These are phyloP conservation scores for Equus quagga DNA, from an alignment of 2,113 vertebrate genomes.

Conservation along the genomic window DNA sequence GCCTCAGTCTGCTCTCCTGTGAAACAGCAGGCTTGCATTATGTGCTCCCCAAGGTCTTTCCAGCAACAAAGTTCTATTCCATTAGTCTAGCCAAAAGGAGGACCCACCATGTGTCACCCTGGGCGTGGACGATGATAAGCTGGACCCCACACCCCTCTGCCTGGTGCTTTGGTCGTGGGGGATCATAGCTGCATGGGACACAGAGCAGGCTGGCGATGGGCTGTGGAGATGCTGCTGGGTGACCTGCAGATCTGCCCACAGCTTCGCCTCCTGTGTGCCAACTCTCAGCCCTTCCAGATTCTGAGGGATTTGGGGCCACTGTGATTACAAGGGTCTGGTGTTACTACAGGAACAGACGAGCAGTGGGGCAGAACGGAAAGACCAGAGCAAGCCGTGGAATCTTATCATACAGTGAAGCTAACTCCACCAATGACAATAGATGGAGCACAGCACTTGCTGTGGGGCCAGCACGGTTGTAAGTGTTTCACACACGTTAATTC, in stretches of 20 bases:
- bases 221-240: accelerated
- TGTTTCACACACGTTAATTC: too few species aligned
- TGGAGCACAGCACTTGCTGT: not conserved
- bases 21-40: not conserved
- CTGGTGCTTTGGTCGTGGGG: not conserved
- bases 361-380: not conserved
- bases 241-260: not conserved
- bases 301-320: not conserved
- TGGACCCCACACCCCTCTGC: not conserved
- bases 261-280: too few species aligned
- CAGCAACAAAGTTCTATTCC: too few species aligned
- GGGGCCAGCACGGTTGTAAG: not conserved
- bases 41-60: not conserved
- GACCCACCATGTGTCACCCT: too few species aligned
- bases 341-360: not conserved
- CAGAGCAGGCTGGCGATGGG: too few species aligned
- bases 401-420: accelerated
- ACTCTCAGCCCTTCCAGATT: accelerated
- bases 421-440: accelerated
- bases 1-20: not conserved
- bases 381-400: too few species aligned
- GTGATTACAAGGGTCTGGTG: accelerated
- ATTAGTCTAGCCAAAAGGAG: too few species aligned
- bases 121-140: accelerated
- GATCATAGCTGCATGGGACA: accelerated